Evolutionary conservation across 2,113 vertebrate genomes (phyloP).

Genomic region (Tringa solitaria): DNA sequence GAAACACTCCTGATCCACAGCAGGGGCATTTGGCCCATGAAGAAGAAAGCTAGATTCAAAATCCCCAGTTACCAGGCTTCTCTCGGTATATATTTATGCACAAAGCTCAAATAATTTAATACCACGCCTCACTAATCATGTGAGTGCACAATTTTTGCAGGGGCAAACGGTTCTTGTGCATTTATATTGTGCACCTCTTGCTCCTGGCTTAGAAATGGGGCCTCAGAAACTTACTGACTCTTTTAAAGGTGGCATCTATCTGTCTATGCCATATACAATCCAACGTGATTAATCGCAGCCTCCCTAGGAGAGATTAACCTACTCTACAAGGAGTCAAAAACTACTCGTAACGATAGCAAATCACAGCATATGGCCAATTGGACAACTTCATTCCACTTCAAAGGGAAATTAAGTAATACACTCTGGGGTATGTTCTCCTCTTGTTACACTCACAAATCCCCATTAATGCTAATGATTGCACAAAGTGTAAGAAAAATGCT

Average conservation of each 20-base stretch:
- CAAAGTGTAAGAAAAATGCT: slow-evolving; percentile 4
- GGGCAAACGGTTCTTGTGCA: background rate
- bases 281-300: background rate
- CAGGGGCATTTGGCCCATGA: background rate
- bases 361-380: background rate
- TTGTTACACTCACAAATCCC: background rate
- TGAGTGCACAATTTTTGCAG: slow-evolving; percentile 52
- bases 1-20: background rate
- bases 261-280: background rate
- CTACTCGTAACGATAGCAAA: background rate
- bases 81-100: slow-evolving; percentile 37
- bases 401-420: slow-evolving; percentile 12
- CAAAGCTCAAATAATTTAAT: slow-evolving; percentile 60
- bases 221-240: background rate
- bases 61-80: background rate
- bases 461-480: background rate
- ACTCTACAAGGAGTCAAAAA: background rate
- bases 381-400: slow-evolving; percentile 49
- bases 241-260: background rate
- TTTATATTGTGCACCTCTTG: background rate
- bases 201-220: background rate
- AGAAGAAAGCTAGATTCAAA: background rate
- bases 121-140: slow-evolving; percentile 35
- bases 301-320: background rate
- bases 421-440: background rate